Evolutionary conservation across 2,888 invertebrate genomes (phyloP).

Genomic region (Leptopterna dolabrata): DNA sequence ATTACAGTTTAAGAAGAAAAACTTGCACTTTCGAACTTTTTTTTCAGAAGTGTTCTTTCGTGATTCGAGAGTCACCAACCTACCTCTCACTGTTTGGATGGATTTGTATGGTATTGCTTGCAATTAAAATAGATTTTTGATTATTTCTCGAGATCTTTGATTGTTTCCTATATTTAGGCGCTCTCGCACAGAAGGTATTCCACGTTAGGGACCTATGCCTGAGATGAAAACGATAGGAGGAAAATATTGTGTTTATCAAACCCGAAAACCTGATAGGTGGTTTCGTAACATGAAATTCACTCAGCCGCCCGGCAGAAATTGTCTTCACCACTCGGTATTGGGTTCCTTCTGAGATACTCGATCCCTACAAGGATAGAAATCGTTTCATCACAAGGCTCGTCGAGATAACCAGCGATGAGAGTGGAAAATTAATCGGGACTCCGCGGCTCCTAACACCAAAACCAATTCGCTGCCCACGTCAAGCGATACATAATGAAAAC

Average conservation of each 20-base stretch:
- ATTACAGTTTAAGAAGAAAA: too few relatives aligned
- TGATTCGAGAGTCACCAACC: too few relatives aligned
- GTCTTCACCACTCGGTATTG: not conserved
- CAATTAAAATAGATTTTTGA: too few relatives aligned
- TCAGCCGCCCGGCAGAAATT: not conserved
- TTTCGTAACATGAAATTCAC: not conserved
- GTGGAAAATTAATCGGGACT: not conserved
- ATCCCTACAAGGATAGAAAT: not conserved
- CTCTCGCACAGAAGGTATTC: too few relatives aligned
- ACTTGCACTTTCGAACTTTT: too few relatives aligned
- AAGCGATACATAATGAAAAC: conserved; percentile 3
- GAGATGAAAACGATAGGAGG: too few relatives aligned
- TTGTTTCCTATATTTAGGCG: too few relatives aligned
- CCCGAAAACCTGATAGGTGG: not conserved
- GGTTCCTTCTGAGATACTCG: not conserved
- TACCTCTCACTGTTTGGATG: too few relatives aligned
- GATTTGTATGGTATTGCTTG: too few relatives aligned
- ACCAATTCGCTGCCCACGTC: not conserved
- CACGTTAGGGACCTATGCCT: too few relatives aligned
- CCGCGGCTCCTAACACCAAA: not conserved
- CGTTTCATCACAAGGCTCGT: not conserved
- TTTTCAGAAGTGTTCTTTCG: too few relatives aligned
- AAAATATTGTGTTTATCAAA: not conserved
- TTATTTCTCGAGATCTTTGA: too few relatives aligned
- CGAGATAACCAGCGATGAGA: not conserved